Base-by-base conservation (phyloP, 2,113 vertebrate species). In the Sinocyclocheilus grahami region DNA sequence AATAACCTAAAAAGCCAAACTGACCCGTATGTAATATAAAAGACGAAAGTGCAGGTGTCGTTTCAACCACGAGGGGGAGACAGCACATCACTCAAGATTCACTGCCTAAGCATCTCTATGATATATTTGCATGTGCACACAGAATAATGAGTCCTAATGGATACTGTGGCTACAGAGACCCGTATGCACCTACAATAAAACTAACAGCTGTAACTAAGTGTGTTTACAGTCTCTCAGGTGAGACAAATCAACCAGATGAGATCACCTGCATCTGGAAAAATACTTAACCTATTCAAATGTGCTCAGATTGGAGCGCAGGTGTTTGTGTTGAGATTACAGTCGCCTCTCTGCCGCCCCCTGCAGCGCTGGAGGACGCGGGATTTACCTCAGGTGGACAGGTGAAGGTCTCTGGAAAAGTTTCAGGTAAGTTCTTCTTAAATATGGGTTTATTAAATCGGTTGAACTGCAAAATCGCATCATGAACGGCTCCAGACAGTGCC, bases 11-110 rank as follows among this genome's bases (percentile, higher is more conserved):
- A 51, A 20, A 55, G 16, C 18, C 16, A 18, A 5, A 55, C 5
- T 55, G 16, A 1, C 4, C 1, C 2, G 4, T 5, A 55, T 42
- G 0, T 22, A 22, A 72, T 22, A 24, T 24, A 14, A 75, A 75
- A 48, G 0, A 8, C 0, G 24, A 51, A 14, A 22, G 18, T 62
- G 39, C 30, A 62, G 0, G 3, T 62, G 27, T n/a, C 22, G 5
- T 16, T 2, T 62, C 48, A 24, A 14, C 75, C 88, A 87, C 86
- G 5, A 85, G 88, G 14, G 39, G 88, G 51, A 69, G 58, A 72
- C 79, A 89, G 33, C 82, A 39, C 55, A 86, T 30, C 22, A 55
- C 18, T 69, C 24, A 14, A 33, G 14, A 69, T 37, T 86, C 37
- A 2, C 11, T 37, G 24, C 10, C 9, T 13, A 75, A 42, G 9